Evolutionary conservation across 2,888 invertebrate species (phyloP), one percentile per base, ranked within the genome.

Genomic region (Synergus laeviventris): DNA sequence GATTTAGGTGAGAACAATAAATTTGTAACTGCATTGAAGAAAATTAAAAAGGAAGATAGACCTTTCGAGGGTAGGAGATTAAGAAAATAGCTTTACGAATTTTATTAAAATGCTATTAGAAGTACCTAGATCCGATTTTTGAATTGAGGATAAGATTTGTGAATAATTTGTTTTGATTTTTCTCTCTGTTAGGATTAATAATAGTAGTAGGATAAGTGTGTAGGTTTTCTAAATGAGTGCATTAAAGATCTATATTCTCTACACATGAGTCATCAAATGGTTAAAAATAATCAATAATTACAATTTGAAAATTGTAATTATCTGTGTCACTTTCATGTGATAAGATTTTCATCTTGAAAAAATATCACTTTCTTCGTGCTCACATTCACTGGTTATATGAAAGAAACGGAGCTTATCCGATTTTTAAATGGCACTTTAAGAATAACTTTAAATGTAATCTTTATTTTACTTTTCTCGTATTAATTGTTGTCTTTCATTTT

Each of bases 401-500:
- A 1, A 59, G 56, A 59, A 74, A 21, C 59, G 64, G 36, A 61
- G 45, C 56, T 62, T 31, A 64, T 66, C 42, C 54, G 18, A 38
- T 49, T 24, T 73, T 61, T 62, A 14, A 31, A 45, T 14, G 7
- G 11, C 14, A 21, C 39, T 18, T 31, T 38, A 36, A 73, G 38
- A 70, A 45, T 39, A 5, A 56, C 66, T 49, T n/a, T 45, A 49
- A 70, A 66, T 56, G 56, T 74, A 74, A n/a, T 74, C 42, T 77
- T 83, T 81, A 77, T 81, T 81, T 81, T 85, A 84, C 81, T 86
- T 86, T 85, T 83, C 80, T 81, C 88, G 86, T 88, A 90, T 90
- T 89, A 89, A 89, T 89, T 86, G 86, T 86, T 90, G 85, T 89
- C 87, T 90, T 90, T 90, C 88, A 84, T 90, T 90, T 90, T 90